These are phyloP conservation scores for Phasia obesa DNA, from an alignment of 2,888 invertebrate genomes.

Conservation along the genomic window DNA sequence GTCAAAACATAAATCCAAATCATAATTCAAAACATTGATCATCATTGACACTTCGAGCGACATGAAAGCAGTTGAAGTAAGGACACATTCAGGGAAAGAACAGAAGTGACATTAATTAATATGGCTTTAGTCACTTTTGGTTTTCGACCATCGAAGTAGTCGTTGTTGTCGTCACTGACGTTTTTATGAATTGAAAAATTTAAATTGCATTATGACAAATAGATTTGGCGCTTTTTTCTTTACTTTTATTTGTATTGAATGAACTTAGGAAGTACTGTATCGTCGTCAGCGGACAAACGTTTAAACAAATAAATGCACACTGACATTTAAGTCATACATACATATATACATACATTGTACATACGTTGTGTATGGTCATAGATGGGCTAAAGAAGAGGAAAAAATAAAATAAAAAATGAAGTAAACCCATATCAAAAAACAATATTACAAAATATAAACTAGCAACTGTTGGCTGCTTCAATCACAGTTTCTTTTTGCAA, in stretches of 20 bases:
- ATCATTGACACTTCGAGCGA: constrained; percentile 70
- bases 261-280: constrained; percentile 60
- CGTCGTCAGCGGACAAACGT: constrained; percentile 49
- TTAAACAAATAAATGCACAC: not conserved
- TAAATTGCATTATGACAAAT: constrained; percentile 77
- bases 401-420: constrained; percentile 9
- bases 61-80: constrained; percentile 37
- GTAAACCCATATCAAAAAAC: constrained; percentile 2
- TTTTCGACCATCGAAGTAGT: constrained; percentile 19
- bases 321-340: constrained; percentile 39
- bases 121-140: constrained; percentile 44
- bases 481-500: constrained; percentile 8
- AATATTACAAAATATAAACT: constrained; percentile 39
- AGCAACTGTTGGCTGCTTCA: constrained; percentile 44
- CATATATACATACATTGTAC: no score
- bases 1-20: constrained; percentile 79
- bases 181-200: constrained; percentile 69
- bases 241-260: constrained; percentile 72
- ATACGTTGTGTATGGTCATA: constrained; percentile 52
- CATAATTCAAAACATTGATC: constrained; percentile 81
- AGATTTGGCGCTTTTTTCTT: constrained; percentile 77
- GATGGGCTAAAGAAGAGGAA: constrained; percentile 41
- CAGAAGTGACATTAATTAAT: constrained; percentile 10
- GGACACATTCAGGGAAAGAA: constrained; percentile 1
- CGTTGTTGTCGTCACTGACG: constrained; percentile 42